A percentile compares a stretch with the other conserved stretches of the same genome.
These are phyloP conservation scores for Bolinopsis microptera DNA, from an alignment of 37 sponge, comb jelly and placozoan genomes.

Conservation along the genomic window DNA sequence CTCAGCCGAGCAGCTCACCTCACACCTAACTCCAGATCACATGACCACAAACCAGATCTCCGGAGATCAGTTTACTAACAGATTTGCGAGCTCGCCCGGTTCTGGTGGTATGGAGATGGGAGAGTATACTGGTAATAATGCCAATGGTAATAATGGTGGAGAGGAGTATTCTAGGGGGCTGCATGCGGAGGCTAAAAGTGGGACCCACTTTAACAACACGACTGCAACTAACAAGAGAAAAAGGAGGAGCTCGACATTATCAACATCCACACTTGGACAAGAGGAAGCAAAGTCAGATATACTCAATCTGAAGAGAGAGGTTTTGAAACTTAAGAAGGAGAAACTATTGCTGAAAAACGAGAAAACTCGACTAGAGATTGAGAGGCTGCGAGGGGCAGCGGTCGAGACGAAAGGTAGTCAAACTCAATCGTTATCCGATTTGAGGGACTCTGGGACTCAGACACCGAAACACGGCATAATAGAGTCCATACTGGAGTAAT, in stretches of 20 bases:
- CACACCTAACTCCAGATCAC: neutral
- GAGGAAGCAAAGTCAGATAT: neutral
- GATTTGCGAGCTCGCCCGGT: neutral
- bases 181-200: neutral
- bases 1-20: neutral
- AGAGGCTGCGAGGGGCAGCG: neutral
- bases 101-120: neutral
- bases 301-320: neutral
- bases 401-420: neutral
- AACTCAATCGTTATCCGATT: neutral
- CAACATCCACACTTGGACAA: neutral
- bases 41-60: neutral
- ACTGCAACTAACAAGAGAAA: slow-evolving; percentile 19
- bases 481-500: neutral
- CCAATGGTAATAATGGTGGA: neutral
- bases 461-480: neutral
- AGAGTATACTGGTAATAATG: neutral
- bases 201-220: neutral
- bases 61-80: neutral
- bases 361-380: slow-evolving; percentile 6
- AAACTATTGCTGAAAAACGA: slow-evolving; percentile 17
- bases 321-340: slow-evolving; percentile 4
- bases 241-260: neutral
- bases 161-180: neutral
- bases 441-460: neutral